phyloP scores from a whole-genome alignment of 2,888 invertebrate genomes.

The Diploptera punctata region DNA sequence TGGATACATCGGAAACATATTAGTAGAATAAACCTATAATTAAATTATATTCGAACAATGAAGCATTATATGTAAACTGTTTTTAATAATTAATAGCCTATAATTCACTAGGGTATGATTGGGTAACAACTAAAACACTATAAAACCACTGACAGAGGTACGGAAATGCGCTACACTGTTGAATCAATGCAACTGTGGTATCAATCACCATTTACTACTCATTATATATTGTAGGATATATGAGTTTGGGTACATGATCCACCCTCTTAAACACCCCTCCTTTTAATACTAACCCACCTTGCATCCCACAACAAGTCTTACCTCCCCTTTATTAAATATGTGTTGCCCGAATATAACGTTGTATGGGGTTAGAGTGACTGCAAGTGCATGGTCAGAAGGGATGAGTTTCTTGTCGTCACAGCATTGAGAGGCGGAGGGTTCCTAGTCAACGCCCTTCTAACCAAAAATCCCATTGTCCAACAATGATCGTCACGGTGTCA shows the following conservation, averaged over 20 bases:
- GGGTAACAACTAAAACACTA: too few relatives aligned
- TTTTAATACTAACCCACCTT: slow-evolving; percentile 24
- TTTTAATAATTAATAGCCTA: too few relatives aligned
- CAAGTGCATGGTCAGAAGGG: slow-evolving; percentile 16
- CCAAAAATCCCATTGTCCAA: slow-evolving; percentile 26
- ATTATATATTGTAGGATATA: slow-evolving; percentile 25
- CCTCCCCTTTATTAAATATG: slow-evolving; percentile 31
- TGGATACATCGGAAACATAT: slow-evolving; percentile 44
- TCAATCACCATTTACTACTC: slow-evolving; percentile 21
- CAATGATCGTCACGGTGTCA: slow-evolving; percentile 44
- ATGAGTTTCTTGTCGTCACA: not conserved
- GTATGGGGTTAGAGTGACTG: slow-evolving; percentile 20
- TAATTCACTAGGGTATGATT: too few relatives aligned
- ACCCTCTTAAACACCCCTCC: slow-evolving; percentile 18
- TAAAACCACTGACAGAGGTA: too few relatives aligned
- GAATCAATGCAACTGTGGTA: slow-evolving; percentile 51
- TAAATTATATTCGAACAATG: too few relatives aligned
- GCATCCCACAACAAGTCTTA: slow-evolving; percentile 22
- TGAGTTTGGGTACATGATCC: slow-evolving; percentile 9
- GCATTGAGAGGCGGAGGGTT: slow-evolving; percentile 19
- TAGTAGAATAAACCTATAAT: too few relatives aligned
- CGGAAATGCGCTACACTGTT: not conserved
- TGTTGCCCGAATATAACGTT: not conserved
- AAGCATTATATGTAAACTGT: too few relatives aligned
- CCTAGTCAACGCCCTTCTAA: slow-evolving; percentile 19